A percentile compares a stretch with the other conserved stretches of the same genome.
These are phyloP conservation scores for Rhagologus leucostigma DNA, from an alignment of 2,113 vertebrate genomes.

Conservation along the genomic window DNA sequence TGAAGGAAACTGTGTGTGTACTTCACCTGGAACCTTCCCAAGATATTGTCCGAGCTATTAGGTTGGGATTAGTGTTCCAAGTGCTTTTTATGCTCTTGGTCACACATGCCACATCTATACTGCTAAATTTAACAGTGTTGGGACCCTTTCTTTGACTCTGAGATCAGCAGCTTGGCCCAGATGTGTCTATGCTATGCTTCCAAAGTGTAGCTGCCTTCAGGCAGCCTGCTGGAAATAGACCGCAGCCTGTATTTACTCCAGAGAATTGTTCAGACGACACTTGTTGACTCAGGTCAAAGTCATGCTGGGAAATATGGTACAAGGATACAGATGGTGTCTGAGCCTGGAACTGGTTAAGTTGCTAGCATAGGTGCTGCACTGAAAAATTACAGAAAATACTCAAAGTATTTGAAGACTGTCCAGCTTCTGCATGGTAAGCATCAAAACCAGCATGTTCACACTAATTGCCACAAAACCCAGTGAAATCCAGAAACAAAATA, in stretches of 20 bases:
- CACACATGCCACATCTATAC: not conserved
- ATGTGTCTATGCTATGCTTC: not conserved
- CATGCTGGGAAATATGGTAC: not conserved
- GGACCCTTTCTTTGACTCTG: not conserved
- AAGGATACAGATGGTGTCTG: not conserved
- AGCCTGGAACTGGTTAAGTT: not conserved
- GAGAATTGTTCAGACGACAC: not conserved
- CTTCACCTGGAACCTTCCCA: not conserved
- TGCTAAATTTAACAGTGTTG: slow-evolving; percentile 26
- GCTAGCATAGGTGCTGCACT: not conserved
- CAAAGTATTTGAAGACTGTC: not conserved
- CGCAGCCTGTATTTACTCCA: not conserved
- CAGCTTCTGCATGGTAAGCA: not conserved
- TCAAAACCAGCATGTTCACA: not conserved
- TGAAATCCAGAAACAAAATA: not conserved
- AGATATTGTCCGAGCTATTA: not conserved
- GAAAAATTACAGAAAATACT: not conserved
- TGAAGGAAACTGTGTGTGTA: not conserved
- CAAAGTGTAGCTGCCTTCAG: not conserved
- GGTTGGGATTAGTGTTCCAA: not conserved
- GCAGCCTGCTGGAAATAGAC: not conserved
- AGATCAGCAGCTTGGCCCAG: not conserved
- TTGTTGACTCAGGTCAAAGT: not conserved
- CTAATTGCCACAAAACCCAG: not conserved
- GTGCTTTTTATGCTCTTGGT: not conserved